Percentiles rank a stretch among this genome's conserved stretches.
Evolutionary conservation across 2,888 invertebrate species (phyloP).

Genomic region (Synanthedon andrenaeformis): DNA sequence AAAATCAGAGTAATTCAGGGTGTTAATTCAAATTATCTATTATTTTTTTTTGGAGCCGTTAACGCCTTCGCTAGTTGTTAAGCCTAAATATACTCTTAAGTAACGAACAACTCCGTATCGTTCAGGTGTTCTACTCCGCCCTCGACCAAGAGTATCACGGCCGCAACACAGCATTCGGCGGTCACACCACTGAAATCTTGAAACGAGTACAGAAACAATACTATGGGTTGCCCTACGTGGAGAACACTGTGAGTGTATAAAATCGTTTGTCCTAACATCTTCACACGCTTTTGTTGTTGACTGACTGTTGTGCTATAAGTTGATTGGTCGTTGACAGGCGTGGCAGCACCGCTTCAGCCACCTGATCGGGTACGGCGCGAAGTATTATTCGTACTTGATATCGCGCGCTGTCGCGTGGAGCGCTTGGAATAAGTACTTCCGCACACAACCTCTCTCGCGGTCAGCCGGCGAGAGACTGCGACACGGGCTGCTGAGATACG

Average conservation of each 20-base stretch:
- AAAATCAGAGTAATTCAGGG: too few species aligned
- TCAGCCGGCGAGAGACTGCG: conserved; percentile 84
- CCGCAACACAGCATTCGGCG: conserved; percentile 53
- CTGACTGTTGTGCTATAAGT: too few species aligned
- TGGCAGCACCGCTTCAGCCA: conserved; percentile 98
- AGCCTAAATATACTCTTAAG: too few species aligned
- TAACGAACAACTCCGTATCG: background rate
- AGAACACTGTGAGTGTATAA: conserved; percentile 76
- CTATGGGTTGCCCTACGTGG: conserved; percentile 88
- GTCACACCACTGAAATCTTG: conserved; percentile 79
- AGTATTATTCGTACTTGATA: conserved; percentile 97
- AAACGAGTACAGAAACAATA: conserved; percentile 83
- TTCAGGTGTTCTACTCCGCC: conserved; percentile 88
- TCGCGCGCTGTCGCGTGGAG: conserved; percentile 93
- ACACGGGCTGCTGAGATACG: conserved; percentile 82
- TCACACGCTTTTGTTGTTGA: too few species aligned
- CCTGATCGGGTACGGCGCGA: conserved; percentile 97
- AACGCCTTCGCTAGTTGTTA: too few species aligned
- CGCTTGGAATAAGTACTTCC: conserved; percentile 92
- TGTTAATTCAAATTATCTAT: too few species aligned
- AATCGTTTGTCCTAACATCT: background rate
- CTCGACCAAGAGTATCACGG: conserved; percentile 92
- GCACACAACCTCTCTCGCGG: conserved; percentile 80
- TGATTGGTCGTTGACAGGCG: conserved; percentile 64
- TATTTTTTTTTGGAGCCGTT: too few species aligned